Evolutionary conservation across 2,888 invertebrate genomes (phyloP), one percentile per base, ranked within the genome.

Genomic region (Timema podura): DNA sequence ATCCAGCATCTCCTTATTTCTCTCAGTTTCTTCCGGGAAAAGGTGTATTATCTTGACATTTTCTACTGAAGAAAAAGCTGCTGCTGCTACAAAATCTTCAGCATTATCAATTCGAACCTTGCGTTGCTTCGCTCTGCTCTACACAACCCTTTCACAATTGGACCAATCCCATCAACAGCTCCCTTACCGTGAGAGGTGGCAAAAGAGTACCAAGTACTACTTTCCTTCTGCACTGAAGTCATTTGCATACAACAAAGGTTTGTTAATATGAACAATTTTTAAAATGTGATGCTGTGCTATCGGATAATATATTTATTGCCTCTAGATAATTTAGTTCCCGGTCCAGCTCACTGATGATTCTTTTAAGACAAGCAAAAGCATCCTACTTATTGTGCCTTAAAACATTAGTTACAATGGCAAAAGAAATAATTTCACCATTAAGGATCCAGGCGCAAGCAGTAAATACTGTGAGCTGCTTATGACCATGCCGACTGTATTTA

Each of bases 381-480:
- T 59, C 59, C n/a, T 61, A 30, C 48, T 59, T 71, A 48, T 61
- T 16, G 61, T 66, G 65, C 9, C 30, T 46, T 54, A 65, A 59
- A 47, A 59, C 16, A 65, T 71, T 67, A 44, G 66, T 69, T 10
- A 70, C 69, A 9, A 66, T 13, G 11, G 49, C 69, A 51, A 70
- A 71, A 15, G 59, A 54, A 16, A 16, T 65, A 16, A 16, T 51
- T 6, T 13, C 68, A 15, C 51, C 44, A 16, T 15, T 51, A 15
- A 46, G 48, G 2, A 65, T 30, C 70, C 68, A 70, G 0, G 70
- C 70, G 59, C 68, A 64, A n/a, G 72, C 64, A 45, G 69, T 71
- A 51, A 71, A 71, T 46, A 70, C 57, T n/a, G n/a, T n/a, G 11
- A 71, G 47, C 45, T 71, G 71, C 10, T 69, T 64, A 64, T 71